Evolutionary conservation across 2,797 vertebrate genomes (phyloP).

Genomic region (Smutsia temminckii): DNA sequence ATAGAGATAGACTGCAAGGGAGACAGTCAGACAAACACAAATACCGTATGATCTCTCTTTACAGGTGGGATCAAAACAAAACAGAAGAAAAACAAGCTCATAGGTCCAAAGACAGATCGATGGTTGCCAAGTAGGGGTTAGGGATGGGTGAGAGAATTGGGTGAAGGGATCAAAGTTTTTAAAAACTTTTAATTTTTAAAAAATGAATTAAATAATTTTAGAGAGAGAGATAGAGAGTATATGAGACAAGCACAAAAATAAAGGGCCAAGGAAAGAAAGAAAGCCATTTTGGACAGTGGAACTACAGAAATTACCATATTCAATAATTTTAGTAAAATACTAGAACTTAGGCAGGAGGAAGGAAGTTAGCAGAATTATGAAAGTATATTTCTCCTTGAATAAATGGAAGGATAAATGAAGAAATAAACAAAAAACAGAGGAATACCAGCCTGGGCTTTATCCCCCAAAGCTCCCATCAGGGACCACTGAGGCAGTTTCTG

Average conservation of each 20-base stretch:
- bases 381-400: neutral
- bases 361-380: neutral
- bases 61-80: neutral
- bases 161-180: neutral
- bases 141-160: neutral
- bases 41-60: neutral
- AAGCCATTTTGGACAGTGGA: neutral
- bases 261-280: neutral
- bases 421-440: neutral
- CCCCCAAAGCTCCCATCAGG: neutral
- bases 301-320: neutral
- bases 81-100: neutral
- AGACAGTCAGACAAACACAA: neutral
- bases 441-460: neutral
- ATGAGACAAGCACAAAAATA: neutral
- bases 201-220: too few relatives aligned
- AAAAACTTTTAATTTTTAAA: neutral
- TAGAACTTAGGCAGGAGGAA: neutral
- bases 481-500: neutral
- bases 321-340: neutral
- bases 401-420: neutral
- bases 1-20: too few relatives aligned
- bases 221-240: neutral
- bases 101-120: neutral
- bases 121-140: neutral